Base-by-base conservation (phyloP, 1,140 invertebrate genomes). In the Scaptomyza hsui region DNA sequence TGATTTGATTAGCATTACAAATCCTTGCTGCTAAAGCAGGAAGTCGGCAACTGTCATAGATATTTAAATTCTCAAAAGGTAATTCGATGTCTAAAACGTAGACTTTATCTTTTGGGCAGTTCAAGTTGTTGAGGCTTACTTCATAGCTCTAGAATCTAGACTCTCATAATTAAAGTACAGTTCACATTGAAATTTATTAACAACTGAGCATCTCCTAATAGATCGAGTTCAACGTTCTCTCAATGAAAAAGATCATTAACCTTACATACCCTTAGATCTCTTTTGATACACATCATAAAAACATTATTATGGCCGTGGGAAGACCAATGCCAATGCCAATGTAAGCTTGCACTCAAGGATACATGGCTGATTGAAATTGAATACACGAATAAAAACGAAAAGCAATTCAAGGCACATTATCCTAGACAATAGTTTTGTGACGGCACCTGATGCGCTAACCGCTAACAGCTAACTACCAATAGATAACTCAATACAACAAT, bases 361-460 rank as follows among this genome's bases (percentile, higher is more conserved):
- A 59, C 62, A 81, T 56, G 81, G 69, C 73, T 85, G 77, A 81
- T 77, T 86, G 77, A 74, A 62, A 85, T 77, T 68, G 81, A 86
- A 85, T 86, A 77, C 39, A n/a, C n/a, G 12, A 37, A 37, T 37
- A 29, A 64, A 42, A 16, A 35, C 18, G 1, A 51, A 47, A 35
- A 55, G 73, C 70, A 81, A 77, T 82, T 75, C 57, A 39, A 65
- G 41, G 41, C 21, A 59, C 39, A 80, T 85, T 80, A 86, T 64
- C 5, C 21, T 12, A 29, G 29, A 77, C 59, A 62, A 77, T 71
- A 41, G 26, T 29, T 29, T 63, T 65, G 41, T 69, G 72, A 86
- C 75, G 78, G 77, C 77, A 80, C 78, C 78, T 73, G 78, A 77
- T 81, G 76, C 72, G 63, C 63, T 70, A 83, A 86, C 56, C 32